Percentiles rank a stretch among this genome's conserved stretches.
These are phyloP conservation scores for Notarius lentiginosus DNA, from an alignment of 2,113 vertebrate genomes.

Conservation along the genomic window DNA sequence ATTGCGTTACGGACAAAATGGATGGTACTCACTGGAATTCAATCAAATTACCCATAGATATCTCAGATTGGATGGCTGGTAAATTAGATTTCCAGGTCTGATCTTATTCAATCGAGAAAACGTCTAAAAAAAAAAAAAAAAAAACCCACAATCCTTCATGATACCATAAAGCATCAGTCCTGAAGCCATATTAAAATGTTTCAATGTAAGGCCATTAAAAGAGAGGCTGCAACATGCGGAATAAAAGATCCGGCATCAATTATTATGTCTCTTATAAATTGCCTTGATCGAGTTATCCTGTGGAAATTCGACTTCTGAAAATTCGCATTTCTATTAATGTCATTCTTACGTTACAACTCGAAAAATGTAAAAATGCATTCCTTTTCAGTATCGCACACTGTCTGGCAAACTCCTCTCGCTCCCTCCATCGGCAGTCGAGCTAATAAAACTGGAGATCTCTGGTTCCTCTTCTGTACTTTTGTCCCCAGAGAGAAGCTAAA, in stretches of 20 bases:
- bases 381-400: not conserved
- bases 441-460: slow-evolving; percentile 30
- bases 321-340: slow-evolving; percentile 41
- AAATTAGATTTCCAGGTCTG: slow-evolving; percentile 67
- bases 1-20: slow-evolving; percentile 56
- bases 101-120: slow-evolving; percentile 58
- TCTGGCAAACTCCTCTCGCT: slow-evolving; percentile 20
- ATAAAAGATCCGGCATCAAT: slow-evolving; percentile 16
- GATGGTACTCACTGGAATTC: slow-evolving; percentile 50
- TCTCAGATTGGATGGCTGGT: slow-evolving; percentile 65
- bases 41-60: slow-evolving; percentile 59
- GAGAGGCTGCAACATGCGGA: slow-evolving; percentile 24
- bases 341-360: not conserved
- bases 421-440: not conserved
- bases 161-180: slow-evolving; percentile 47
- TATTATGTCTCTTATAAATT: slow-evolving; percentile 21
- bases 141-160: slow-evolving; percentile 44
- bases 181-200: slow-evolving; percentile 64
- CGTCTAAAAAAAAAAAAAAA: slow-evolving; percentile 42
- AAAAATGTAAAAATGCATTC: not conserved
- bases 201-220: slow-evolving; percentile 22
- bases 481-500: slow-evolving; percentile 14
- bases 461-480: slow-evolving; percentile 7
- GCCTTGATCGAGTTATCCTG: slow-evolving; percentile 1
- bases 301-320: slow-evolving; percentile 17